phyloP scores from a whole-genome alignment of 2,113 vertebrate genomes.

The Natator depressus region DNA sequence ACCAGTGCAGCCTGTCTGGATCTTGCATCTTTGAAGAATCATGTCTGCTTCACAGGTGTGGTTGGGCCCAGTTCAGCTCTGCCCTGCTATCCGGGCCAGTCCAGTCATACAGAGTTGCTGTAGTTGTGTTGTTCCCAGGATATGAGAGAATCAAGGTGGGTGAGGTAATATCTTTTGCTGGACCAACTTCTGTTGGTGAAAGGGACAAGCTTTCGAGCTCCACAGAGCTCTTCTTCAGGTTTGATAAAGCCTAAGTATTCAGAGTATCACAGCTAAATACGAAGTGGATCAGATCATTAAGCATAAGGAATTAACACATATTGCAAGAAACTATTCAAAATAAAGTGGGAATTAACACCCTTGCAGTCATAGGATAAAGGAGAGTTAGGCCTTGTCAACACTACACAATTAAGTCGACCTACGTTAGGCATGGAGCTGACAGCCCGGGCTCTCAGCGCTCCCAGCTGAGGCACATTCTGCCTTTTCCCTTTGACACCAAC shows the following conservation, averaged over 20 bases:
- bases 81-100: neutral
- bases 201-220: neutral
- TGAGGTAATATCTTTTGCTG: neutral
- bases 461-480: neutral
- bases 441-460: no score
- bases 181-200: neutral
- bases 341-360: neutral
- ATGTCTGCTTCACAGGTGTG: slow-evolving; percentile 32
- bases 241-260: neutral
- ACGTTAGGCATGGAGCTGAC: neutral
- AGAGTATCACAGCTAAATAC: neutral
- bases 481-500: neutral
- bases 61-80: slow-evolving; percentile 24
- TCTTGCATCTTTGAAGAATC: neutral
- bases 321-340: neutral
- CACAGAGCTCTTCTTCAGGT: neutral
- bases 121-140: neutral
- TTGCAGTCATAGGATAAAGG: neutral
- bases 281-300: neutral
- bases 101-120: slow-evolving; percentile 22
- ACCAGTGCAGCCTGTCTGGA: slow-evolving; percentile 10
- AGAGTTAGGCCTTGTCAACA: no score
- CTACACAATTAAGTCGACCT: neutral
- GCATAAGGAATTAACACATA: neutral
- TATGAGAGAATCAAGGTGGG: neutral